Base-by-base conservation (phyloP, 2,113 vertebrate species). In the Osmerus mordax region DNA sequence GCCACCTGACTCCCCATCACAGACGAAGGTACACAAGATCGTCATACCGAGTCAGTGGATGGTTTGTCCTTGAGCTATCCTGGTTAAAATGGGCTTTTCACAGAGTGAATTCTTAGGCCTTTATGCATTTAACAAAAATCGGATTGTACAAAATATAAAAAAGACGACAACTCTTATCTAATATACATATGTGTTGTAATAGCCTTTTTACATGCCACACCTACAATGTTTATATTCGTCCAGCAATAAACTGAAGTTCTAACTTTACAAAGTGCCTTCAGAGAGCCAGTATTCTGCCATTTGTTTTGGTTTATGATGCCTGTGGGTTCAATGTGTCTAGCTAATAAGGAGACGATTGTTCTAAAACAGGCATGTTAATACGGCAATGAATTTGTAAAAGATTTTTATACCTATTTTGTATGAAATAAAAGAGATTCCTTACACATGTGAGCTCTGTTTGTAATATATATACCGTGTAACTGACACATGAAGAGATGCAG, bases 321-420 rank as follows among this genome's bases (percentile, higher is more conserved):
- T 58, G 36, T 77, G 59, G 25, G 80, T 65, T 65, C 21, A 51
- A 16, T 23, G 55, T 12, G 19, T 14, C 11, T 47, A n/a, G 28
- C 19, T 3, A 59, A 59, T 19, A 21, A 59, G 21, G 21, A n/a
- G 21, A 59, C 18, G 56, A 59, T 19, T n/a, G n/a, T 59, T 21
- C 56, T 47, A 47, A 47, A 47, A 47, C 41, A 8, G 41, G 41
- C 9, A 47, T 59, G 56, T 12, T 23, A 59, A 21, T 59, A 59
- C 7, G 56, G 21, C 66, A 67, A 29, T 80, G 71, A 68, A 55
- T 79, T 86, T 82, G 67, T 83, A 81, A 81, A 76, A 73, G 66
- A 61, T 60, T 75, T 88, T 87, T 81, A 81, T 87, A 87, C 73
- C 67, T 83, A 69, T 90, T 90, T 72, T 87, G 82, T 81, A 86